phyloP scores from a whole-genome alignment of 2,888 invertebrate genomes.

The Polydrusus cervinus region DNA sequence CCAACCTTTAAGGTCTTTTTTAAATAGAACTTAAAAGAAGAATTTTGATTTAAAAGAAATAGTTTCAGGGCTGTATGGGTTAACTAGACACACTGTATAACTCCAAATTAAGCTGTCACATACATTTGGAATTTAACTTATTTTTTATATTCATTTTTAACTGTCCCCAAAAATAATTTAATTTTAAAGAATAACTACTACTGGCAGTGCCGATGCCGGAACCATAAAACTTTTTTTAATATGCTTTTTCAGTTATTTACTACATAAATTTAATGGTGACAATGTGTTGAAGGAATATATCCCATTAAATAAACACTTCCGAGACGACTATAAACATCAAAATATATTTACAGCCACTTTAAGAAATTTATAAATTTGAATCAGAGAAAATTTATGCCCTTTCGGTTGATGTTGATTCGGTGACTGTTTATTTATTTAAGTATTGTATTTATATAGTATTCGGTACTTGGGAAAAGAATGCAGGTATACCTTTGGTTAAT shows the following conservation, averaged over 20 bases:
- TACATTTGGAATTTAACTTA: no score
- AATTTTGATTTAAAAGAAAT: no score
- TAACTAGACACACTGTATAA: no score
- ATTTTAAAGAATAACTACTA: no score
- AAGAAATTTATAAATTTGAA: background rate
- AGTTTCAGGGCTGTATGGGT: no score
- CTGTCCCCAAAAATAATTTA: no score
- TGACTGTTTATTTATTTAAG: background rate
- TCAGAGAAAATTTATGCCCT: slow-evolving; percentile 7
- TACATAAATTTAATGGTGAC: background rate
- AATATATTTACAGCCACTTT: slow-evolving; percentile 22
- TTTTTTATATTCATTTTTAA: no score
- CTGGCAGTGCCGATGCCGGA: background rate
- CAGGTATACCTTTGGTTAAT: no score
- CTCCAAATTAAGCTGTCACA: no score
- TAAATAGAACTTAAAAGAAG: no score
- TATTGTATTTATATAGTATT: background rate
- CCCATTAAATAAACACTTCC: slow-evolving; percentile 3
- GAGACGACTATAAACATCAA: slow-evolving; percentile 14
- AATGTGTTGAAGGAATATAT: slow-evolving; percentile 10
- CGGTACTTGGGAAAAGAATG: no score
- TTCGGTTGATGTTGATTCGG: background rate
- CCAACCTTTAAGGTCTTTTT: no score
- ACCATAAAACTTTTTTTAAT: background rate
- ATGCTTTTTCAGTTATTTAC: background rate